Percentiles rank a stretch among this genome's conserved stretches.
phyloP scores from a whole-genome alignment of 2,797 vertebrate species.

The Okamejei kenojei region DNA sequence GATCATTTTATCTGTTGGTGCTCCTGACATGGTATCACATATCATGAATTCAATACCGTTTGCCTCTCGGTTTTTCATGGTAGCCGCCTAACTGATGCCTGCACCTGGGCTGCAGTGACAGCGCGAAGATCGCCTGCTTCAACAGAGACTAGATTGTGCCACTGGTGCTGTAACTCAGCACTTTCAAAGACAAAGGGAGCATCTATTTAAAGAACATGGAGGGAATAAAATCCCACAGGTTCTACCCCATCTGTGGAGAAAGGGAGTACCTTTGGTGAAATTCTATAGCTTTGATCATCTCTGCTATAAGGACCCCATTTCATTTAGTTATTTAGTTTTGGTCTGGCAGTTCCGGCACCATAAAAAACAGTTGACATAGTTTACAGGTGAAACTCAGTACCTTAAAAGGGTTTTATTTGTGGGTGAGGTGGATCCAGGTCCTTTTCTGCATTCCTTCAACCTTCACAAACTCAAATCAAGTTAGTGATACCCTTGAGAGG shows the following conservation, averaged over 20 bases:
- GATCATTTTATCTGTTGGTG: not conserved
- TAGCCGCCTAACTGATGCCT: not conserved
- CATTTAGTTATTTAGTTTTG: constrained; percentile 11
- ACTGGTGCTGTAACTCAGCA: not conserved
- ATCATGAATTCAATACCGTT: not conserved
- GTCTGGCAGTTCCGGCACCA: constrained; percentile 1
- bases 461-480: not conserved
- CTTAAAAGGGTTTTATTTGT: not conserved
- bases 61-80: not conserved
- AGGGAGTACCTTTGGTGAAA: not conserved
- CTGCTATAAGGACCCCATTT: not conserved
- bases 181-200: not conserved
- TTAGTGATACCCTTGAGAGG: not conserved
- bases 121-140: not conserved
- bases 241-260: not conserved
- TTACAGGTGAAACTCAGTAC: not conserved
- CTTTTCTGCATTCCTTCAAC: not conserved
- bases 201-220: not conserved
- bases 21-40: not conserved
- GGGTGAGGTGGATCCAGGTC: not conserved
- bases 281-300: not conserved
- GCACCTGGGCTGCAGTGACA: not conserved
- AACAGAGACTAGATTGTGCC: not conserved
- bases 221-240: not conserved
- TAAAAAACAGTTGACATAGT: not conserved